Evolutionary conservation across 2,888 invertebrate species (phyloP).

Genomic region (Caenorhabditis sp.): DNA sequence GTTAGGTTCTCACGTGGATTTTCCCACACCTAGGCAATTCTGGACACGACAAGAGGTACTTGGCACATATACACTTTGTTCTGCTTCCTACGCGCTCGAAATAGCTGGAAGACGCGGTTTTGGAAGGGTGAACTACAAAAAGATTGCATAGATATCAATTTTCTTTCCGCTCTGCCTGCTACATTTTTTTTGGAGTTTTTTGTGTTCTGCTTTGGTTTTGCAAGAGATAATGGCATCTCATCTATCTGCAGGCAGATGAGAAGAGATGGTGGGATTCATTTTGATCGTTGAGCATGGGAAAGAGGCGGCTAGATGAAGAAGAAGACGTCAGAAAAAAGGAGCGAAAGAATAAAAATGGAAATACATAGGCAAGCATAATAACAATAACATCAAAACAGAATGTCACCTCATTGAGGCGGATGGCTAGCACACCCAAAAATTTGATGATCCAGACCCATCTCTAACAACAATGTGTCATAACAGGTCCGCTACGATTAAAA

Average conservation of each 20-base stretch:
- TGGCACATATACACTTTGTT: conserved; percentile 34
- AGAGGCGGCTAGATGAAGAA: neutral
- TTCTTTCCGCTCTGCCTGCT: neutral
- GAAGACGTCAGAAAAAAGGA: conserved; percentile 32
- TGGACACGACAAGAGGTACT: conserved; percentile 45
- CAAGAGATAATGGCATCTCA: neutral
- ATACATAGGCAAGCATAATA: conserved; percentile 28
- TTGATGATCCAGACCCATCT: too few species aligned
- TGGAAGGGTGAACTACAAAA: conserved; percentile 27
- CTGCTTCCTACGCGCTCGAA: conserved; percentile 48
- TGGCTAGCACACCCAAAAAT: too few species aligned
- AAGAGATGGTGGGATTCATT: conserved; percentile 23
- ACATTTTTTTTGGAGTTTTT: neutral
- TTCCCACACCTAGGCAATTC: conserved; percentile 60
- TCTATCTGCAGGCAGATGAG: too few species aligned
- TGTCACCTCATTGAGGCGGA: too few species aligned
- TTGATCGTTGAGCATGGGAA: conserved; percentile 30
- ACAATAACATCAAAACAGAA: conserved; percentile 53
- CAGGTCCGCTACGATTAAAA: too few species aligned
- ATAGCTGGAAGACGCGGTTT: conserved; percentile 19
- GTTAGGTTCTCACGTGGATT: conserved; percentile 41
- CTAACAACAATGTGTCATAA: too few species aligned
- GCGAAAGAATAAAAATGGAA: too few species aligned
- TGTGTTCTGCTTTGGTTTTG: neutral
- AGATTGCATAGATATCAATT: neutral